Base-by-base conservation (phyloP, 1,140 invertebrate species). In the Chironomus tepperi region DNA sequence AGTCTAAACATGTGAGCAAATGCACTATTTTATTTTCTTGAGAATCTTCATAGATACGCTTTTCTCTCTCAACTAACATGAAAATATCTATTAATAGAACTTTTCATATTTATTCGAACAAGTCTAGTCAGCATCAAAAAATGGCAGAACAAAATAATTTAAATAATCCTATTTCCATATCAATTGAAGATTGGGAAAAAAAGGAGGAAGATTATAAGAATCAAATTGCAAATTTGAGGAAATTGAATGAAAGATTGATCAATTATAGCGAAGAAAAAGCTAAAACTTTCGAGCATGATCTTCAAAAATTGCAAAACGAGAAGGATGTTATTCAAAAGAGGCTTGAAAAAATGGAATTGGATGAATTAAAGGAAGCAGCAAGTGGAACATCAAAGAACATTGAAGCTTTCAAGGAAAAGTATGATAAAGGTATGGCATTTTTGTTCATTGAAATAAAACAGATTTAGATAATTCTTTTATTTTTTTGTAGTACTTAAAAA, bases 191-290 rank as follows among this genome's bases (percentile, higher is more conserved):
- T 9, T 70, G 65, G 65, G 18, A 18, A 70, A 19, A 18, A 6
- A n/a, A 70, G 18, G 65, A 70, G 18, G 65, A 18, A 70, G 65
- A n/a, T 18, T 70, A 70, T 10, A 15, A 70, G 16, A 18, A 3
- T 8, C 65, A 70, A 70, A 70, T 70, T 19, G 65, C 16, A 0
- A 70, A 70, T 70, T 10, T 70, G 5, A 70, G 19, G 12, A 70
- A 70, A 18, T 70, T 70, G 18, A 70, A 70, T 70, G 65, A 70
- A 70, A 70, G 18, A 10, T 6, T 70, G 16, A 18, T 70, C 6
- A 70, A 19, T 70, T 70, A 70, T 21, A 70, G 65, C 12, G 65
- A 70, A 19, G 65, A 70, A 70, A 70, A 70, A 18, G 8, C n/a
- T 6, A 70, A 70, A 10, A 70, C 16, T 1, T 70, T 18, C 18